A percentile compares a stretch with the other conserved stretches of the same genome.
Evolutionary conservation across 2,797 vertebrate genomes (phyloP).

Genomic region (Lindbergichthys nudifrons): DNA sequence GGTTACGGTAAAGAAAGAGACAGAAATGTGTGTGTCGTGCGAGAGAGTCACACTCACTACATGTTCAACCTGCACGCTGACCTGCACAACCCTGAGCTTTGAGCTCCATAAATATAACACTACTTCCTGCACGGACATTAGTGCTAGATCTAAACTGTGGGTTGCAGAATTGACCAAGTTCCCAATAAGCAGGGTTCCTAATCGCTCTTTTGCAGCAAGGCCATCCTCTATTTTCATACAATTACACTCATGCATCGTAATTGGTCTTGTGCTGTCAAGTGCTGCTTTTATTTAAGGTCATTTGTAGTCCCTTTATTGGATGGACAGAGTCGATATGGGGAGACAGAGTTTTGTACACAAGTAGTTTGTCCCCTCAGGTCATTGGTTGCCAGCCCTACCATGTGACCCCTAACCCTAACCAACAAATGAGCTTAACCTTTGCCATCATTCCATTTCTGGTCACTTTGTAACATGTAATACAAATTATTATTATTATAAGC

Average conservation of each 20-base stretch:
- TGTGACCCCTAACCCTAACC: no score
- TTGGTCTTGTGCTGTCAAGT: no score
- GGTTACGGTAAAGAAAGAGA: neutral
- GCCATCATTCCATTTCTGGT: no score
- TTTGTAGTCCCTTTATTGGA: no score
- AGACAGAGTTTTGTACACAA: no score
- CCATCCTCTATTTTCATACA: neutral
- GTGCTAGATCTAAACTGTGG: neutral
- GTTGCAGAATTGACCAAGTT: neutral
- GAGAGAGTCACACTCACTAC: neutral
- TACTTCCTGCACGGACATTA: neutral
- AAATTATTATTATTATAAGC: no score
- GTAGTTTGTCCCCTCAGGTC: no score
- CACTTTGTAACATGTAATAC: no score
- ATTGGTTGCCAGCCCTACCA: no score
- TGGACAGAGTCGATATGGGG: no score
- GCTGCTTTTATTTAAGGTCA: no score
- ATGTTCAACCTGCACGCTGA: neutral
- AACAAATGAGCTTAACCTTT: neutral
- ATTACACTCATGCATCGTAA: neutral
- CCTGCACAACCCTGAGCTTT: neutral
- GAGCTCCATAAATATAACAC: neutral
- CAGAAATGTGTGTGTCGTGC: neutral
- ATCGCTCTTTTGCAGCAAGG: neutral
- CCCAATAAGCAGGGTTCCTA: neutral